These are phyloP conservation scores for Kryptopterus vitreolus DNA, from an alignment of 2,797 vertebrate genomes.

Conservation along the genomic window DNA sequence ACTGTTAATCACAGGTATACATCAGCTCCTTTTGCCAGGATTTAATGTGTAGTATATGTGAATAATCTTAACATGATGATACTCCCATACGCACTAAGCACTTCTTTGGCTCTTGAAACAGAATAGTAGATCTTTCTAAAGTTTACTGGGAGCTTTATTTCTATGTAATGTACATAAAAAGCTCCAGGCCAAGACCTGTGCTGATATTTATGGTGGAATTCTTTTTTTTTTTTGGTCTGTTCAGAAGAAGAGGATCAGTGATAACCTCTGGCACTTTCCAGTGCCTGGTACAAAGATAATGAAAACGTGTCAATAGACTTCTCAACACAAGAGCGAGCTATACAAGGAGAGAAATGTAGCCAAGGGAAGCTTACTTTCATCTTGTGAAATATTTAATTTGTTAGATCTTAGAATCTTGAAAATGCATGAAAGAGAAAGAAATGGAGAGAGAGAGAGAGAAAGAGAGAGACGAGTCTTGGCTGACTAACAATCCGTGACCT, in stretches of 20 bases:
- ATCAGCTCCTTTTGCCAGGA: neutral
- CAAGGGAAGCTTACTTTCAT: neutral
- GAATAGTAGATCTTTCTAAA: neutral
- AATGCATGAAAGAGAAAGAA: neutral
- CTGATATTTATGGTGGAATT: constrained; percentile 35
- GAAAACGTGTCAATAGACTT: constrained; percentile 33
- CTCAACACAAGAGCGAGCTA: constrained; percentile 4
- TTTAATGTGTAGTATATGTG: neutral
- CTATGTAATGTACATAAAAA: constrained; percentile 15
- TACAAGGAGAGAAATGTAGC: neutral
- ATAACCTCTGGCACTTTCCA: constrained; percentile 53
- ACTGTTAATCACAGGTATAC: neutral
- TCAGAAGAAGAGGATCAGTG: constrained; percentile 32
- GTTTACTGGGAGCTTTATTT: constrained; percentile 17
- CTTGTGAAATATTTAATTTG: neutral
- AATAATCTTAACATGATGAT: neutral
- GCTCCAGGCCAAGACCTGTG: constrained; percentile 21
- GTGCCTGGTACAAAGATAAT: constrained; percentile 47
- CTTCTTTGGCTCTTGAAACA: constrained; percentile 1
- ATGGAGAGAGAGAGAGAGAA: neutral
- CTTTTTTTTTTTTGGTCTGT: constrained; percentile 22
- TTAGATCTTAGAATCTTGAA: neutral
- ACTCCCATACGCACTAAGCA: neutral
- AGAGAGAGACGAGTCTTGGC: neutral
- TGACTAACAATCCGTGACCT: constrained; percentile 30